phyloP scores from a whole-genome alignment of 2,797 vertebrate species.

The Rhinatrema bivittatum region DNA sequence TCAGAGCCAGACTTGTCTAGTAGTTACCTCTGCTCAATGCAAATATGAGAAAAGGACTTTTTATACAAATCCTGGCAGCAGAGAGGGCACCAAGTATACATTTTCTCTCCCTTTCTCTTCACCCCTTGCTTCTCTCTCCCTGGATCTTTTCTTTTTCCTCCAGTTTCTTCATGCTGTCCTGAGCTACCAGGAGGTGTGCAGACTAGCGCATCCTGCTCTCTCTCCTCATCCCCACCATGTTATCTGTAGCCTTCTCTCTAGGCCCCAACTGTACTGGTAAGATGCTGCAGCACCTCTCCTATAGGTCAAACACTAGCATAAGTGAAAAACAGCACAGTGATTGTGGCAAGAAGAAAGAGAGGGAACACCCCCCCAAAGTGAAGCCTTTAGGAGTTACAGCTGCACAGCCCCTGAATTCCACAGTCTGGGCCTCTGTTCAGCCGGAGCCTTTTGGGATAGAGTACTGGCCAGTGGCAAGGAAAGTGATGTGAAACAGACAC shows the following conservation, averaged over 20 bases:
- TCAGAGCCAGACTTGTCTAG: slow-evolving; percentile 17
- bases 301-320: slow-evolving; percentile 35
- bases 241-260: slow-evolving; percentile 20
- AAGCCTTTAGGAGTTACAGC: not conserved
- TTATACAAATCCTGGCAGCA: not conserved
- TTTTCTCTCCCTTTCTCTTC: too few species aligned
- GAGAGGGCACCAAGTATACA: too few species aligned
- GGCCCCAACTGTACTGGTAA: slow-evolving; percentile 39
- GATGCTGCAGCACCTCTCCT: slow-evolving; percentile 40
- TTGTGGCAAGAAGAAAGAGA: slow-evolving; percentile 18
- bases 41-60: not conserved
- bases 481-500: too few species aligned
- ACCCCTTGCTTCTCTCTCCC: not conserved
- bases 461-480: not conserved
- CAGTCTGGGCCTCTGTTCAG: too few species aligned
- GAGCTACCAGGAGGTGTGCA: too few species aligned
- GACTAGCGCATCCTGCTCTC: slow-evolving; percentile 2
- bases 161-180: too few species aligned
- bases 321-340: slow-evolving; percentile 41
- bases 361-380: not conserved
- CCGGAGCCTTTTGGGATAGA: slow-evolving; percentile 9
- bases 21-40: not conserved
- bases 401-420: too few species aligned
- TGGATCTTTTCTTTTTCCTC: too few species aligned
- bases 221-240: not conserved